Base-by-base conservation (phyloP, 2,888 invertebrate genomes). In the Corbicula japonica region DNA sequence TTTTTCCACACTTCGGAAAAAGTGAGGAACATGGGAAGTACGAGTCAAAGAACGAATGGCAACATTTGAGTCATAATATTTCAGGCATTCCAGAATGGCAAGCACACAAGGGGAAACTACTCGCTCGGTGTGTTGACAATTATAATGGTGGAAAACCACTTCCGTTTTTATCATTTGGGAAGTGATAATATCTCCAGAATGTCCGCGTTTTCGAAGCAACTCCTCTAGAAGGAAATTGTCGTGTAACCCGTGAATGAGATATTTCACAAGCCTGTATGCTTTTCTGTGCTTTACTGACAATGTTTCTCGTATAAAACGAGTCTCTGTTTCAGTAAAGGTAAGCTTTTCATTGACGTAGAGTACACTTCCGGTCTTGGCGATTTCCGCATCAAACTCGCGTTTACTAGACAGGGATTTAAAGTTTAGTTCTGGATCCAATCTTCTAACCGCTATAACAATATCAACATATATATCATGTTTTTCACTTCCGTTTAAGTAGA, bases 121-220 rank as follows among this genome's bases (percentile, higher is more conserved):
- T 41, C 26, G 28, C 21, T 52, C 54, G 12, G 10, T 41, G 8
- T 35, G 28, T 12, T 30, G 15, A 41, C 66, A 66, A 8, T 50
- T 21, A 21, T 26, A 66, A 18, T 66, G 54, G 38, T 66, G 66
- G 15, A 54, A 23, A 54, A 66, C 54, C 6, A 66, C 41, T 30
- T 66, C 66, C 5, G 66, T 54, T 41, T 66, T 52, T 2, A 66
- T 66, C 66, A 54, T 66, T 12, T 66, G 23, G n/a, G 66, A 66
- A 3, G 66, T 52, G 3, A 66, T 54, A 1, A 32, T 38, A n/a
- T 66, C 66, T 26, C 30, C n/a, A 26, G 30, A 66, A 26, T n/a
- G 54, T 15, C 66, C 66, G 4, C 5, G 12, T 41, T n/a, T 35
- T 32, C 52, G 28, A 21, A 66, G 21, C 18, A 52, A 26, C 15